Evolutionary conservation across 2,888 invertebrate species (phyloP).

Genomic region (Neoaliturus tenellus): DNA sequence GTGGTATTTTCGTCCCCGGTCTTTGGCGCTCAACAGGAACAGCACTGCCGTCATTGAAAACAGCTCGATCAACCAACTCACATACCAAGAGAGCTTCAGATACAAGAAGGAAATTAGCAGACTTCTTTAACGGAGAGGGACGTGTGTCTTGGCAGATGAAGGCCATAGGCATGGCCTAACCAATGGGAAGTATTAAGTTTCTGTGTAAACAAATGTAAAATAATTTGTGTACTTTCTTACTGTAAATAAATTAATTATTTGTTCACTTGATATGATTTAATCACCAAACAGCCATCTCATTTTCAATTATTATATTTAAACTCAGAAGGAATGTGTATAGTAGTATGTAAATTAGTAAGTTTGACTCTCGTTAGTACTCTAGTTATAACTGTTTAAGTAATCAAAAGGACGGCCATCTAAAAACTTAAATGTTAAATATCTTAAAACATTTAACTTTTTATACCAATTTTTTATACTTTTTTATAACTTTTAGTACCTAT

Average conservation of each 20-base stretch:
- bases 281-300: constrained; percentile 1
- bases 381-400: too few species aligned
- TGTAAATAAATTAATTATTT: not conserved
- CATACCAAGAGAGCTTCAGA: constrained; percentile 38
- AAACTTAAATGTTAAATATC: too few species aligned
- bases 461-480: too few species aligned
- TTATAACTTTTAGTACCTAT: too few species aligned
- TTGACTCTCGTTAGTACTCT: too few species aligned
- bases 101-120: constrained; percentile 37
- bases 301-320: not conserved
- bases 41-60: constrained; percentile 29
- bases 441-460: too few species aligned
- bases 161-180: constrained; percentile 43
- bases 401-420: too few species aligned
- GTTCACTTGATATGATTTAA: not conserved
- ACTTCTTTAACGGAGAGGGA: constrained; percentile 44
- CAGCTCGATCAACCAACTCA: constrained; percentile 20
- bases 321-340: too few species aligned
- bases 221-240: not conserved
- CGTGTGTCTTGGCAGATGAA: constrained; percentile 50
- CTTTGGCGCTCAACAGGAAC: constrained; percentile 41
- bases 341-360: too few species aligned
- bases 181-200: not conserved
- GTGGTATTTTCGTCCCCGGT: constrained; percentile 37
- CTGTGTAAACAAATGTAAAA: not conserved